These are phyloP conservation scores for Carassius gibelio DNA, from an alignment of 2,113 vertebrate genomes.

Conservation along the genomic window DNA sequence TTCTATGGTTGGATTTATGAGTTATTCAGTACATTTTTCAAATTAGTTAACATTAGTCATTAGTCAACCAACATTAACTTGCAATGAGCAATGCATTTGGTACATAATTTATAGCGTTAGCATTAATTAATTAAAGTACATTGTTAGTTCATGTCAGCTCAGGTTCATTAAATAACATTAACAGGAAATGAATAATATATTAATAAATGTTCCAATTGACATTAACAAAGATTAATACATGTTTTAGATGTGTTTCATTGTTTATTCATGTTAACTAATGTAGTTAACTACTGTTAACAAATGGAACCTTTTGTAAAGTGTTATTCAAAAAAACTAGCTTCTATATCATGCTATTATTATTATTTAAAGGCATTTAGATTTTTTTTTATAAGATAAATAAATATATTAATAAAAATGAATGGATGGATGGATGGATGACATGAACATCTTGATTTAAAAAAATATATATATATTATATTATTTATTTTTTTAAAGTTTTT, in stretches of 20 bases:
- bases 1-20: not conserved
- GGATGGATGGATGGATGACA: too few relatives aligned
- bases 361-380: too few relatives aligned
- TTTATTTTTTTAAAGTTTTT: too few relatives aligned
- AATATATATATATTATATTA: too few relatives aligned
- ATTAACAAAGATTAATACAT: not conserved
- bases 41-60: not conserved
- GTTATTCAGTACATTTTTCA: not conserved
- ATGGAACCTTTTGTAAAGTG: too few relatives aligned
- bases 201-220: not conserved
- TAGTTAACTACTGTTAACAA: too few relatives aligned
- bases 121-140: not conserved
- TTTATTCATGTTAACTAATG: not conserved
- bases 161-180: not conserved
- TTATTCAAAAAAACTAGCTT: too few relatives aligned
- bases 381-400: too few relatives aligned
- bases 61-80: not conserved
- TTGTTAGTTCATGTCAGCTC: not conserved
- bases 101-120: not conserved
- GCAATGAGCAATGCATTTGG: not conserved
- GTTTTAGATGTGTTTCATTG: not conserved
- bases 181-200: not conserved
- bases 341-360: too few relatives aligned
- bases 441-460: too few relatives aligned
- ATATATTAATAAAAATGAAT: too few relatives aligned